Conservation (phyloP, 2,888 invertebrate genomes). For the Lutraria lutraria region DNA sequence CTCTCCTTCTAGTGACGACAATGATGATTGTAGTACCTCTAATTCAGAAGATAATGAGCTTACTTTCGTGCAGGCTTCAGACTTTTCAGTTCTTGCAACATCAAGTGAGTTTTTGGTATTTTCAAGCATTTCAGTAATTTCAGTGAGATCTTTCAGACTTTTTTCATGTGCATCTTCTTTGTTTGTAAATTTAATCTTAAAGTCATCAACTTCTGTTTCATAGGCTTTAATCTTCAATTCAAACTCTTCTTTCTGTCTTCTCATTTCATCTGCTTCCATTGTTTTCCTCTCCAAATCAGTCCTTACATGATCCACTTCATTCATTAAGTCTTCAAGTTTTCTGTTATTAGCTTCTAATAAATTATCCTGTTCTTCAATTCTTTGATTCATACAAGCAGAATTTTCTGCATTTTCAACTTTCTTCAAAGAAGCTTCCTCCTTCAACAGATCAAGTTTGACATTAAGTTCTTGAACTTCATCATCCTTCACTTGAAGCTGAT, state of each 20-base stretch:
- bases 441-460: slow-evolving; percentile 29
- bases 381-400: slow-evolving; percentile 30
- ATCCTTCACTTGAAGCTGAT: background rate
- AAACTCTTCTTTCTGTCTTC: slow-evolving; percentile 27
- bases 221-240: slow-evolving; percentile 13
- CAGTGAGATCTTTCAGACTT: slow-evolving; percentile 2
- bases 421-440: slow-evolving; percentile 39
- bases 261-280: slow-evolving; percentile 34
- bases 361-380: slow-evolving; percentile 35
- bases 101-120: background rate
- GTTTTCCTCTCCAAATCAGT: slow-evolving; percentile 1
- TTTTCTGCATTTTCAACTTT: slow-evolving; percentile 29
- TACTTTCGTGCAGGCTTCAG: background rate
- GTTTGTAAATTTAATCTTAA: background rate
- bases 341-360: slow-evolving; percentile 24
- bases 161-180: slow-evolving; percentile 25
- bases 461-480: slow-evolving; percentile 30
- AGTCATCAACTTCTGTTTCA: slow-evolving; percentile 33
- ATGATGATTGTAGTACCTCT: slow-evolving; percentile 5
- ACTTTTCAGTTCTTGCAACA: background rate
- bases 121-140: slow-evolving; percentile 1
- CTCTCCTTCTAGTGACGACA: slow-evolving; percentile 28
- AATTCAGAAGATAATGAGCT: background rate
- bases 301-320: slow-evolving; percentile 31
- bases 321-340: slow-evolving; percentile 20